phyloP scores from a whole-genome alignment of 2,797 vertebrate species.

The Sitta carolinensis region DNA sequence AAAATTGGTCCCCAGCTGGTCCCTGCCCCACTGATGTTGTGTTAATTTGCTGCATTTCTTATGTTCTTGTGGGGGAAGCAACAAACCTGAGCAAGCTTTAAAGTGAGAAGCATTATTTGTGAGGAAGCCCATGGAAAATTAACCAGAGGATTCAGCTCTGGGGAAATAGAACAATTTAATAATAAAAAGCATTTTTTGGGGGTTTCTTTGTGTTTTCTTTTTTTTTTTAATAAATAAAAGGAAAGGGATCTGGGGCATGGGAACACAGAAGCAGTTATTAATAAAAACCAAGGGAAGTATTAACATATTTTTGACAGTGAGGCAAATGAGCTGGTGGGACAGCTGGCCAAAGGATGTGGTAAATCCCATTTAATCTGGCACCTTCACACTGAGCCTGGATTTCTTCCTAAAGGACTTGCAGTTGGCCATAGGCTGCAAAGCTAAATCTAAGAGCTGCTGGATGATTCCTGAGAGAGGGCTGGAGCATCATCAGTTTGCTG shows the following conservation, averaged over 20 bases:
- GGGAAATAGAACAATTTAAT: not conserved
- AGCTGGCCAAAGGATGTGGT: not conserved
- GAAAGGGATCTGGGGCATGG: not conserved
- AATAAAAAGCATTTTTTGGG: not conserved
- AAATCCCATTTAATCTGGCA: not conserved
- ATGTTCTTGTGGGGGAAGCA: not conserved
- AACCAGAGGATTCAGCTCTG: not conserved
- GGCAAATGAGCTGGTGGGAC: not conserved
- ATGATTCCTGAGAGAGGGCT: not conserved
- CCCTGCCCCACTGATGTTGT: not conserved
- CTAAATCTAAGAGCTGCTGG: not conserved
- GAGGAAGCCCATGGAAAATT: not conserved
- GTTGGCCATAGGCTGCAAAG: not conserved
- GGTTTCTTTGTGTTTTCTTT: too few relatives aligned
- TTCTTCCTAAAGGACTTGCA: not conserved
- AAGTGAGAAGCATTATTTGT: not conserved
- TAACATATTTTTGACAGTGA: not conserved
- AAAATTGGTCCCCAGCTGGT: not conserved
- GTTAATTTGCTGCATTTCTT: not conserved
- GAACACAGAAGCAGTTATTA: not conserved
- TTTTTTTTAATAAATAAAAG: not conserved
- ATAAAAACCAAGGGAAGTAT: constrained; percentile 1
- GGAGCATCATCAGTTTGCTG: not conserved
- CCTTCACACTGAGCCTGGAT: not conserved
- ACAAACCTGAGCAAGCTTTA: not conserved